Conservation (phyloP, 2,888 invertebrate genomes). For the Hesperia comma region DNA sequence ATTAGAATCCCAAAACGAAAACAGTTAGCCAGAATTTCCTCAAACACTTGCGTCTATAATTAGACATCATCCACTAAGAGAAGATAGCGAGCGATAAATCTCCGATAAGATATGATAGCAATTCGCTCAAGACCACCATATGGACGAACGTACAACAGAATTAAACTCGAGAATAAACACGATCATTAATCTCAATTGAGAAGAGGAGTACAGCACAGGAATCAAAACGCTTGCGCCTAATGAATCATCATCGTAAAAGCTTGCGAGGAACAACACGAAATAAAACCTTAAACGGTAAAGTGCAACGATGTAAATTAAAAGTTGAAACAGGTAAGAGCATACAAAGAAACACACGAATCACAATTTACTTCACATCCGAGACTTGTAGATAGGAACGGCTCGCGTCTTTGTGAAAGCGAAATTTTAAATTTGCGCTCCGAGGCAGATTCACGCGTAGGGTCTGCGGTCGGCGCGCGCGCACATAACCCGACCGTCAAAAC, state of each 20-base stretch:
- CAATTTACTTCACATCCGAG: constrained; percentile 5
- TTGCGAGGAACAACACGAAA: constrained; percentile 13
- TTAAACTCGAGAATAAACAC: constrained; percentile 52
- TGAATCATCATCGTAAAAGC: constrained; percentile 41
- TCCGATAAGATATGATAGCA: constrained; percentile 58
- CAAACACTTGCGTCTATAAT: constrained; percentile 21
- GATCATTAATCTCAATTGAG: constrained; percentile 49
- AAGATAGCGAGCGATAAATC: constrained; percentile 42
- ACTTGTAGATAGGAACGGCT: constrained; percentile 25
- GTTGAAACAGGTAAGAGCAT: background rate
- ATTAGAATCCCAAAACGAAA: constrained; percentile 4
- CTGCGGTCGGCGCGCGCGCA: constrained; percentile 62
- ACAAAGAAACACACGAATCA: constrained; percentile 1
- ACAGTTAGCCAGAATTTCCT: constrained; percentile 3
- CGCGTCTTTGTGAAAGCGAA: constrained; percentile 47
- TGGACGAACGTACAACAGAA: constrained; percentile 42
- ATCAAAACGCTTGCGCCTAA: constrained; percentile 50
- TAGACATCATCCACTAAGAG: constrained; percentile 14
- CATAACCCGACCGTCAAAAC: constrained; percentile 68
- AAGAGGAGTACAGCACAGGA: constrained; percentile 39
- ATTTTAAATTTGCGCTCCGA: constrained; percentile 28
- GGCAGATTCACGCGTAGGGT: constrained; percentile 20
- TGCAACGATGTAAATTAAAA: constrained; percentile 7
- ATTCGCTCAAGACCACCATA: constrained; percentile 35
- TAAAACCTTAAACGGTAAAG: constrained; percentile 30